Base-by-base conservation (phyloP, 2,888 invertebrate species). In the Leucoptera coffeella region DNA sequence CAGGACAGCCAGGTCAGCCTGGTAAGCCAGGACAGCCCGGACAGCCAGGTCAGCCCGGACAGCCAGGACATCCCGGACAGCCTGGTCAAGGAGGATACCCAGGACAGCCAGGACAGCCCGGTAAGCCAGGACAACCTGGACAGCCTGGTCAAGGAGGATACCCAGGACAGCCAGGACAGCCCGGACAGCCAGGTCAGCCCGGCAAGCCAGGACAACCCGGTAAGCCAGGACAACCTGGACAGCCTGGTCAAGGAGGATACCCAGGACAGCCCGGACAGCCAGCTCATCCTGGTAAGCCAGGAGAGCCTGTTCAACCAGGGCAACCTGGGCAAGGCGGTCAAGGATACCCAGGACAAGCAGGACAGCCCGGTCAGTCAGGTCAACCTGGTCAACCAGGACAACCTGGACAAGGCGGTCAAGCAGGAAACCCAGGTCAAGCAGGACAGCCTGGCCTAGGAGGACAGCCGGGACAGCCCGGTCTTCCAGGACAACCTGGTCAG, bases 311-410 rank as follows among this genome's bases (percentile, higher is more conserved):
- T 13, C 6, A 25, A 9, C 24, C 30, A 25, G 30, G n/a, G n/a
- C n/a, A n/a, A n/a, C n/a, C n/a, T n/a, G n/a, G n/a, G n/a, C n/a
- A n/a, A n/a, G n/a, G n/a, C n/a, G n/a, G n/a, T n/a, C n/a, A n/a
- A n/a, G n/a, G 30, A 11, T 14, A 27, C 11, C 23, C 23, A 4
- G 29, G 25, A 15, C 15, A 20, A 13, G 14, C 22, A 2, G 25
- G 13, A 8, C 15, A 24, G 4, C 26, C 29, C n/a, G 32, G 32
- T 14, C 21, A 29, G 1, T 28, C 29, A 13, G 32, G 29, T n/a
- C 7, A 77, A 1, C 31, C 34, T 9, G 32, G 31, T 15, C 21
- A 29, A 0, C 28, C 30, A n/a, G 38, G 38, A 12, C 12, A 19
- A 3, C 32, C 35, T 15, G 38, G 38, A 25, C n/a, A 28, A 12